These are phyloP conservation scores for Amiota minor DNA, from an alignment of 2,888 invertebrate genomes.

Conservation along the genomic window DNA sequence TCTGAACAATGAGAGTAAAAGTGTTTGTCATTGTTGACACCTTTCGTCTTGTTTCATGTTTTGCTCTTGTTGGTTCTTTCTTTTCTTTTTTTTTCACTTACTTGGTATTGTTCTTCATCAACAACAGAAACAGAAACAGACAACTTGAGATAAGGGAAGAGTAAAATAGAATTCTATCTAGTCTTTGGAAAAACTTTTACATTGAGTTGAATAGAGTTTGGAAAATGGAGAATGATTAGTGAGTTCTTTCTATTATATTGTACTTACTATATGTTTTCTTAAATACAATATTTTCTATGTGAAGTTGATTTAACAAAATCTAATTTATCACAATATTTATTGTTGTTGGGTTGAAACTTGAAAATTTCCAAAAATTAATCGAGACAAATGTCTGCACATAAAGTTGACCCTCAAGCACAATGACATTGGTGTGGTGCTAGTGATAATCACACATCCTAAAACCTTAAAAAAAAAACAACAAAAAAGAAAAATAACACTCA, in stretches of 20 bases:
- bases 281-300: not conserved
- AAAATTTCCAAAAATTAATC: slow-evolving; percentile 45
- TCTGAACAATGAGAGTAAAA: slow-evolving; percentile 54
- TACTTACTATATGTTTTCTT: slow-evolving; percentile 19
- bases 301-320: slow-evolving; percentile 41
- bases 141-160: not conserved
- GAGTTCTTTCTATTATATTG: not conserved
- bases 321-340: slow-evolving; percentile 33
- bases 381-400: slow-evolving; percentile 9
- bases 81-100: too few relatives aligned
- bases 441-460: too few relatives aligned
- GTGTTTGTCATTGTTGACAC: slow-evolving; percentile 67
- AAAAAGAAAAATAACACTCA: not conserved
- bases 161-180: too few relatives aligned
- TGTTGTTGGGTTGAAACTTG: slow-evolving; percentile 24
- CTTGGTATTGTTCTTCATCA: slow-evolving; percentile 1
- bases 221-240: not conserved
- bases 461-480: too few relatives aligned
- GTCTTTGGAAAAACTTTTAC: too few relatives aligned
- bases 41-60: slow-evolving; percentile 53
- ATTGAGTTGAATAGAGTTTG: not conserved
- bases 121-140: not conserved
- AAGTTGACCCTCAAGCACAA: too few relatives aligned
- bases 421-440: too few relatives aligned
- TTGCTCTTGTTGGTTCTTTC: not conserved